Percentiles rank a stretch among this genome's conserved stretches.
Evolutionary conservation across 2,797 vertebrate species (phyloP).

Genomic region (Sarcoramphus papa): DNA sequence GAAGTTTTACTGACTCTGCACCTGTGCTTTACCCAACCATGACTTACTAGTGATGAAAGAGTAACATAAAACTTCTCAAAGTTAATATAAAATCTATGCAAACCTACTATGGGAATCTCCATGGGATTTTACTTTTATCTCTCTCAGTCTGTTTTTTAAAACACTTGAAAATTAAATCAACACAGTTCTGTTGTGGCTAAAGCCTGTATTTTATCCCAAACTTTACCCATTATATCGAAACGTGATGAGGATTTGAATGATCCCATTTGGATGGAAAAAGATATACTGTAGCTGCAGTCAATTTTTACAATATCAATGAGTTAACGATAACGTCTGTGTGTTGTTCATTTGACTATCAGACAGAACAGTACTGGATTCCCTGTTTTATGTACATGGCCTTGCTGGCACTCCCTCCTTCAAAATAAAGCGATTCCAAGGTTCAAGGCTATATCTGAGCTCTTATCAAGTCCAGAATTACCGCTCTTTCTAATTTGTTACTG

Average conservation of each 20-base stretch:
- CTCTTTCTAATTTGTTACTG: background rate
- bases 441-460: background rate
- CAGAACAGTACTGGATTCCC: background rate
- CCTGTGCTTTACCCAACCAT: background rate
- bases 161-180: background rate
- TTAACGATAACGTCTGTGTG: background rate
- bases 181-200: background rate
- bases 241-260: background rate
- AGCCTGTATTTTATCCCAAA: background rate
- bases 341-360: background rate
- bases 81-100: background rate
- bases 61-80: background rate
- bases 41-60: background rate
- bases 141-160: background rate
- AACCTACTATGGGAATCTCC: background rate
- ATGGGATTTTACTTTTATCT: background rate
- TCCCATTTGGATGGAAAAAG: background rate
- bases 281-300: background rate
- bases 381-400: background rate
- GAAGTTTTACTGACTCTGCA: background rate
- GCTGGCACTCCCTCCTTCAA: background rate
- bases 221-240: background rate
- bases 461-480: background rate
- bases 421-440: background rate
- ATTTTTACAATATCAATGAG: background rate